These are phyloP conservation scores for Drosophila leontia DNA, from an alignment of 1,140 invertebrate species.

Conservation along the genomic window DNA sequence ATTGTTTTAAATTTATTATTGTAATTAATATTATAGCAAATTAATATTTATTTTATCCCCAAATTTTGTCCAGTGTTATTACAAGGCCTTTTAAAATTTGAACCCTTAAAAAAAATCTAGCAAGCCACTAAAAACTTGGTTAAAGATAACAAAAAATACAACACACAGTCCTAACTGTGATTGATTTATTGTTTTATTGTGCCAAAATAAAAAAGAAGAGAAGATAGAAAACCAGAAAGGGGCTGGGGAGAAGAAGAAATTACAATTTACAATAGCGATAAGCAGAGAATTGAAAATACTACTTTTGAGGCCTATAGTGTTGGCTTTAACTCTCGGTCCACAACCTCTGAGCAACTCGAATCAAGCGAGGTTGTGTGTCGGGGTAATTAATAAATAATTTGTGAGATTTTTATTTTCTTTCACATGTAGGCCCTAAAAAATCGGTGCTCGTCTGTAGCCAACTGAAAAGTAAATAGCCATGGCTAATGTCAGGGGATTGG, in stretches of 20 bases:
- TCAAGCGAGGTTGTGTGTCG: slow-evolving; percentile 1
- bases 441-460: slow-evolving; percentile 21
- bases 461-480: slow-evolving; percentile 68
- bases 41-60: neutral
- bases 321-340: slow-evolving; percentile 6
- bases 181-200: slow-evolving; percentile 82
- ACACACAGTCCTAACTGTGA: slow-evolving; percentile 60
- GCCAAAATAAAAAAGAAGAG: slow-evolving; percentile 51
- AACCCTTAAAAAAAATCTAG: slow-evolving; percentile 55
- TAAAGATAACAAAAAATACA: slow-evolving; percentile 64
- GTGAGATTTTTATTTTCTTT: slow-evolving; percentile 65
- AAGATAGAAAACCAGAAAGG: slow-evolving; percentile 29
- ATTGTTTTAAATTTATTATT: no score
- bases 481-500: slow-evolving; percentile 50
- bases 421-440: slow-evolving; percentile 62
- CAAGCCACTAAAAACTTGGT: slow-evolving; percentile 74
- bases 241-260: slow-evolving; percentile 17
- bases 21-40: no score
- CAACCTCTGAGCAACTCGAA: slow-evolving; percentile 14
- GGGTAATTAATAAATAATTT: slow-evolving; percentile 81
- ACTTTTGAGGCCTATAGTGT: slow-evolving; percentile 17
- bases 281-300: slow-evolving; percentile 52
- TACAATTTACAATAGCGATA: slow-evolving; percentile 67
- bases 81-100: slow-evolving; percentile 22
- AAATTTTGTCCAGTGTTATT: slow-evolving; percentile 18